Evolutionary conservation across 2,113 vertebrate species (phyloP), one percentile per base, ranked within the genome.

Genomic region (Chloropsis cyanopogon): DNA sequence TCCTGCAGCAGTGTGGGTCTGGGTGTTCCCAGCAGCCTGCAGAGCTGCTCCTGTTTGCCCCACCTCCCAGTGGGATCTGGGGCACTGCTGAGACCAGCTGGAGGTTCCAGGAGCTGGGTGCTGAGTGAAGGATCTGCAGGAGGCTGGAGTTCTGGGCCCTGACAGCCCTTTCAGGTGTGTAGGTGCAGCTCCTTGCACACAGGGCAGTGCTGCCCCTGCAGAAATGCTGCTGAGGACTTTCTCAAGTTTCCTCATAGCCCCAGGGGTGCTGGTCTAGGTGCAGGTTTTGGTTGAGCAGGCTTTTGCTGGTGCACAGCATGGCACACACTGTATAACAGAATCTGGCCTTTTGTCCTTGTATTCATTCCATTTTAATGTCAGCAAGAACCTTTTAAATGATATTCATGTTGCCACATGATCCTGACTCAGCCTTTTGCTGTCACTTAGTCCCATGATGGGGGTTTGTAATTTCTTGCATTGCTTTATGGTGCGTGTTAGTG

Each of bases 191-290:
- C 10, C 13, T 11, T 21, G 17, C 0, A 2, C 15, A 1, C 10
- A 22, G n/a, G 39, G 14, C n/a, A 35, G 26, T 5, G 24, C 59
- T 0, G 0, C 37, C 50, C 22, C 56, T 19, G 35, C 44, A 56
- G 35, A 79, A 63, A 42, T 22, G 59, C 66, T 31, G 10, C 47
- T 29, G 8, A 39, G 61, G 26, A 23, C 23, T 11, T 80, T 8
- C 37, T 61, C 1, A 1, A 11, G 24, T 53, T 31, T 65, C 46
- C n/a, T 66, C 1, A 0, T 14, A 44, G 39, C 21, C 1, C 1
- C 11, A 18, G n/a, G 57, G 31, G 9, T 28, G 19, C 64, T 65
- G 3, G 5, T 49, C 49, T 41, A 10, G 29, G 41, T 37, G 20
- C 46, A 39, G 4, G 24, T 52, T 79, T 68, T 26, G 7, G 21